Base-by-base conservation (phyloP, 2,113 vertebrate genomes). In the Micromys minutus region DNA sequence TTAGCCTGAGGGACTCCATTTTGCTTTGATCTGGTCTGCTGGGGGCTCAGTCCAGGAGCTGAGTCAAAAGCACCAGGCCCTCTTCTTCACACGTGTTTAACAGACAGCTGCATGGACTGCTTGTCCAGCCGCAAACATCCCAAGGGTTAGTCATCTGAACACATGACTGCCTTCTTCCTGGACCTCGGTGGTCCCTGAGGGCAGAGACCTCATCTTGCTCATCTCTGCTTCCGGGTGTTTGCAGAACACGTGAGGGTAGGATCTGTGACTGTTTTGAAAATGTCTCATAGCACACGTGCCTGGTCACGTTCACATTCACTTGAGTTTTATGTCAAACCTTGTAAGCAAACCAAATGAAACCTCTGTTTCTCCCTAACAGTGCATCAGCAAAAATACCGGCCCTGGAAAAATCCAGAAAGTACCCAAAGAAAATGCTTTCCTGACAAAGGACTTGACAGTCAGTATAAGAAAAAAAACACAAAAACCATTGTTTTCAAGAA, bases 371-470 rank as follows among this genome's bases (percentile, higher is more conserved):
- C 93, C 74, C 95, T 87, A 24, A 39, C 96, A 99, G 99, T 95
- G 98, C 65, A 98, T 99, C 97, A 98, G 99, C 87, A 97, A 93
- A 91, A 97, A 89, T 17, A 96, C 99, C 19, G 99, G 99, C 94
- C 98, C 99, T 71, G 99, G 99, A 93, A 99, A 98, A 97, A 98
- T 97, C 83, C 97, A 98, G 96, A 99, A 98, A 76, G 74, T 98
- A 94, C 98, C 99, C 36, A 98, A 94, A 97, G 99, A 99, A 97
- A 98, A 99, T 22, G 98, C 98, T 83, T 99, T 98, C 94, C 97
- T 99, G 39, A 97, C 59, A 57, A 97, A 98, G 96, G 99, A 99
- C 3, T 95, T 99, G 88, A 99, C 98, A 50, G 99, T 99, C 92
- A 85, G 99, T 99, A 96, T 55, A 3, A 39, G 50, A 45, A 67